phyloP scores from a whole-genome alignment of 2,888 invertebrate species.

The Nowickia ferox region DNA sequence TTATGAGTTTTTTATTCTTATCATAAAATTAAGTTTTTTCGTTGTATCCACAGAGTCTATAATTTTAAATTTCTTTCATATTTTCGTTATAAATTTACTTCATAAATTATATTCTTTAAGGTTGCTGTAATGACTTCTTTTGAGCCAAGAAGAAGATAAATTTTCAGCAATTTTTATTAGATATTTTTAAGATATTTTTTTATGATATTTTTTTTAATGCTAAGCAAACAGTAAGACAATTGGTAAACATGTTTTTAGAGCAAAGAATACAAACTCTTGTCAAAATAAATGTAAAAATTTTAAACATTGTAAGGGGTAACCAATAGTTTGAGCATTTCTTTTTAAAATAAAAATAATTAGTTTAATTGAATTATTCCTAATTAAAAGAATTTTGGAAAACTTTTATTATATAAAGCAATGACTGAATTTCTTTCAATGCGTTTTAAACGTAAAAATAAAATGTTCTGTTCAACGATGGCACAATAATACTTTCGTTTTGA shows the following conservation, averaged over 20 bases:
- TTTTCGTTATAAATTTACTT: not conserved
- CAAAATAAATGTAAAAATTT: too few relatives aligned
- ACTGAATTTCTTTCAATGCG: too few relatives aligned
- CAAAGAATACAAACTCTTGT: too few relatives aligned
- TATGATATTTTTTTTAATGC: not conserved
- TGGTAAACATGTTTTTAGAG: not conserved
- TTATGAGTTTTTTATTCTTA: slow-evolving; percentile 49
- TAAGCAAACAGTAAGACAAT: not conserved
- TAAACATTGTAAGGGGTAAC: too few relatives aligned
- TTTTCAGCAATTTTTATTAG: not conserved
- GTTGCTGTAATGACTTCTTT: not conserved
- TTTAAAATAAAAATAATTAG: too few relatives aligned
- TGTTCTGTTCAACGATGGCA: too few relatives aligned
- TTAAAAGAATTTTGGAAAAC: too few relatives aligned
- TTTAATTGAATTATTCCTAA: too few relatives aligned
- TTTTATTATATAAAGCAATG: too few relatives aligned
- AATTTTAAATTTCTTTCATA: not conserved
- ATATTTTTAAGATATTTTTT: not conserved
- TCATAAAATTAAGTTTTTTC: slow-evolving; percentile 36
- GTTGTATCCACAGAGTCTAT: not conserved
- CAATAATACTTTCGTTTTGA: too few relatives aligned
- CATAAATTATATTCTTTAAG: not conserved
- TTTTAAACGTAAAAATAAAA: too few relatives aligned
- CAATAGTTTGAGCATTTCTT: too few relatives aligned
- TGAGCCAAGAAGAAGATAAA: not conserved